Conservation (phyloP, 2,797 vertebrate species). For the Ispidina picta region DNA sequence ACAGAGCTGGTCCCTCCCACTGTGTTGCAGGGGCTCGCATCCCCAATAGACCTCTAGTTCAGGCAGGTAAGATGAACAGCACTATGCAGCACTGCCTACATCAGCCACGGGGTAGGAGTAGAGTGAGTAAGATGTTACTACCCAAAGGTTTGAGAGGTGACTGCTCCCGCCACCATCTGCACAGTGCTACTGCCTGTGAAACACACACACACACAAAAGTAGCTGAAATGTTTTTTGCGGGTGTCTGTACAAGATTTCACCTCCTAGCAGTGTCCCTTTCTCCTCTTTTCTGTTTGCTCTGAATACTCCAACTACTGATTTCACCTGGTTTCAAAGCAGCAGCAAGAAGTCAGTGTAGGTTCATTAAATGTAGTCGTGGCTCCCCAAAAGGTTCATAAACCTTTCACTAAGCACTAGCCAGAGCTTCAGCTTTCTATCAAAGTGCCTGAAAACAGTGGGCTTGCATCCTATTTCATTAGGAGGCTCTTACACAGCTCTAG, state of each 20-base stretch:
- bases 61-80: neutral
- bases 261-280: neutral
- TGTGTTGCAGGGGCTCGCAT: accelerated
- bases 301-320: neutral
- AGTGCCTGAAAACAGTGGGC: neutral
- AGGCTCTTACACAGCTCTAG: neutral
- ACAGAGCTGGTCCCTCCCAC: accelerated
- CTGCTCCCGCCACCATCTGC: neutral
- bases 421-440: neutral
- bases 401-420: constrained; percentile 2
- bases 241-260: neutral
- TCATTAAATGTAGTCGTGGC: accelerated
- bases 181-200: neutral
- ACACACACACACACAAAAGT: neutral
- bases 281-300: neutral
- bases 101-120: neutral
- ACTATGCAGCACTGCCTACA: neutral
- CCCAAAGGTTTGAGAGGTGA: neutral
- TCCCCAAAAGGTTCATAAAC: constrained; percentile 31
- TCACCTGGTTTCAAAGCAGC: neutral
- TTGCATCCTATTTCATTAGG: neutral
- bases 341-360: neutral
- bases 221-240: neutral
- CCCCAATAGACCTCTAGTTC: accelerated
- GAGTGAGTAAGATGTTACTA: neutral